Evolutionary conservation across 2,888 invertebrate genomes (phyloP).

Genomic region (Rhaphigaster nebulosa): DNA sequence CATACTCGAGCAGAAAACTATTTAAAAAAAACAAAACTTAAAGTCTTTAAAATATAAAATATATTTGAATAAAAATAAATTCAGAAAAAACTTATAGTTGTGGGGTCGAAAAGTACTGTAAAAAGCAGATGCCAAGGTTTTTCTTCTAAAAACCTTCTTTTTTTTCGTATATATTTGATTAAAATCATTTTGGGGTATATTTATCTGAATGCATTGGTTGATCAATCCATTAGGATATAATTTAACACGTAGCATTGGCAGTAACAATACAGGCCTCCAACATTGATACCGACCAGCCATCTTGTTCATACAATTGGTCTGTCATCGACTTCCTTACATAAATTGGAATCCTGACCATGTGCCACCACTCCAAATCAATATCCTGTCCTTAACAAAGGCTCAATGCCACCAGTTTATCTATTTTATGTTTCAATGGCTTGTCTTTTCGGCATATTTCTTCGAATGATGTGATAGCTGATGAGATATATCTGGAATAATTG

Average conservation of each 20-base stretch:
- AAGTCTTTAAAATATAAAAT: too few species aligned
- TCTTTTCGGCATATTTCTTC: background rate
- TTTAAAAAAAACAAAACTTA: too few species aligned
- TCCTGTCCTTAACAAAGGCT: background rate
- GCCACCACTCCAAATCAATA: background rate
- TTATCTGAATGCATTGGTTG: too few species aligned
- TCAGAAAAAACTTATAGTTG: too few species aligned
- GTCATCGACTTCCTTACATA: slow-evolving; percentile 28
- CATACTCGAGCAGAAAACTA: too few species aligned
- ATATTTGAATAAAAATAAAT: too few species aligned
- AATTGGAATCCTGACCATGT: slow-evolving; percentile 2
- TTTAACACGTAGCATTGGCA: background rate
- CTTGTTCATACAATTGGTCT: background rate
- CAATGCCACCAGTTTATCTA: background rate
- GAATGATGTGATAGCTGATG: background rate
- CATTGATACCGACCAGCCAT: background rate
- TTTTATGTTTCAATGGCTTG: background rate
- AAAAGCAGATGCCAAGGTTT: too few species aligned
- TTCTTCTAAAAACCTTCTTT: too few species aligned
- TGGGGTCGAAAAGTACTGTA: too few species aligned
- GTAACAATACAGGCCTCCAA: background rate
- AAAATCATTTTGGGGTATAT: too few species aligned
- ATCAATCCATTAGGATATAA: background rate
- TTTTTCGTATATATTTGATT: too few species aligned
- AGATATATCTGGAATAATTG: too few species aligned